phyloP scores from a whole-genome alignment of 2,888 invertebrate genomes.

The Antitype chi region DNA sequence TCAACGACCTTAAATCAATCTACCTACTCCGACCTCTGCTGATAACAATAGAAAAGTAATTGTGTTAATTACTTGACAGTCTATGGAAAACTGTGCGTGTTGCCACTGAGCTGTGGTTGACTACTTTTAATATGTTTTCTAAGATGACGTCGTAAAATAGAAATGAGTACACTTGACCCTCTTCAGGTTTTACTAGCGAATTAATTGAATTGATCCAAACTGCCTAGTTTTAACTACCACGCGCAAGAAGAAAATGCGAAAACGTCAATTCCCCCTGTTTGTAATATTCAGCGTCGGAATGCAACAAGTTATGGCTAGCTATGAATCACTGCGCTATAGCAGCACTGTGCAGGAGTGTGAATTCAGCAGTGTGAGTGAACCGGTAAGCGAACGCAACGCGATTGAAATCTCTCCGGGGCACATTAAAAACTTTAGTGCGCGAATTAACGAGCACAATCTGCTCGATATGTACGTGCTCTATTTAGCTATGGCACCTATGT shows the following conservation, averaged over 20 bases:
- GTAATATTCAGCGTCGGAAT: not conserved
- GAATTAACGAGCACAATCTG: slow-evolving; percentile 19
- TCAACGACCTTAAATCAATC: too few species aligned
- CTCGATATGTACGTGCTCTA: not conserved
- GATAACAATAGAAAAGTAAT: too few species aligned
- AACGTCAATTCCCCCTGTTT: not conserved
- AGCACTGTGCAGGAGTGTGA: not conserved
- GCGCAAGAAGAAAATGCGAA: not conserved
- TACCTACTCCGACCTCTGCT: too few species aligned
- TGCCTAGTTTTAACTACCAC: not conserved
- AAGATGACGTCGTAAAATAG: slow-evolving; percentile 16
- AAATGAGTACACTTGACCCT: slow-evolving; percentile 6
- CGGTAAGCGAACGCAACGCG: not conserved
- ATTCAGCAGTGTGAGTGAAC: not conserved
- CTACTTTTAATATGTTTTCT: not conserved
- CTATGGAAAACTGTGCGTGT: not conserved
- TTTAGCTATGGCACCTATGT: not conserved
- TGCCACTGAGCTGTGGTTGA: too few species aligned
- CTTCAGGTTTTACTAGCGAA: not conserved
- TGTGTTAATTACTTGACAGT: too few species aligned
- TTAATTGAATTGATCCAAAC: slow-evolving; percentile 17
- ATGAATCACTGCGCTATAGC: not conserved
- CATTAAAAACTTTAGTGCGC: slow-evolving; percentile 30
- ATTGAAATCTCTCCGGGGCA: slow-evolving; percentile 35
- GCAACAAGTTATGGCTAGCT: slow-evolving; percentile 11